A percentile compares a stretch with the other conserved stretches of the same genome.
phyloP scores from a whole-genome alignment of 2,888 invertebrate genomes.

The Aspidapion aeneum region DNA sequence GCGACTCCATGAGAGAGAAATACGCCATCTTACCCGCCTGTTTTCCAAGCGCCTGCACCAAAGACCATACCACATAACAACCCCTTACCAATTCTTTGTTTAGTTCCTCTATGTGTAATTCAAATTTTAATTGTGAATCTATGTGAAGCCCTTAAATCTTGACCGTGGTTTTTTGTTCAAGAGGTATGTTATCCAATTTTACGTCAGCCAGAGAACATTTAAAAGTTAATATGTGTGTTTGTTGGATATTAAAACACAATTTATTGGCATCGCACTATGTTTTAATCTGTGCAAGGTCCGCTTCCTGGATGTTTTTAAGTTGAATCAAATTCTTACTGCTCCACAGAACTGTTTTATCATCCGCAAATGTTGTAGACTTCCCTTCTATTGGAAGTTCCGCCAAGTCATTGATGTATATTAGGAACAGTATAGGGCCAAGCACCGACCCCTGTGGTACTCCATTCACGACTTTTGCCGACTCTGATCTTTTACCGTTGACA shows the following conservation, averaged over 20 bases:
- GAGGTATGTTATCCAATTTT: not conserved
- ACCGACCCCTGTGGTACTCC: too few relatives aligned
- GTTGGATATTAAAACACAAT: not conserved
- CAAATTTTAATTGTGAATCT: not conserved
- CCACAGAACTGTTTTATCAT: not conserved
- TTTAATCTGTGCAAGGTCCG: not conserved
- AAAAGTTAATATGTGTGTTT: not conserved
- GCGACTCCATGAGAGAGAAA: too few relatives aligned
- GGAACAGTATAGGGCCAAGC: too few relatives aligned
- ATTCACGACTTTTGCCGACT: too few relatives aligned
- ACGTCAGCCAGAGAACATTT: not conserved
- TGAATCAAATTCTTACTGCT: too few relatives aligned
- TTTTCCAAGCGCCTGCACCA: too few relatives aligned
- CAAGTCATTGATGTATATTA: too few relatives aligned
- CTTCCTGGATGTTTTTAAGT: too few relatives aligned
- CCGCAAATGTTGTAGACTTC: not conserved
- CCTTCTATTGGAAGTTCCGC: too few relatives aligned
- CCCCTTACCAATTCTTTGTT: not conserved
- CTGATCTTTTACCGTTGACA: not conserved
- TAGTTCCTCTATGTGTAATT: not conserved
- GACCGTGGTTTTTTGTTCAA: not conserved
- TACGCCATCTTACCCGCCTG: not conserved
- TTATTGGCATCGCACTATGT: not conserved
- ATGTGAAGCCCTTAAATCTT: not conserved
- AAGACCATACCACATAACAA: not conserved